These are phyloP conservation scores for Eudasyphora cyanicolor DNA, from an alignment of 2,888 invertebrate genomes.

Conservation along the genomic window DNA sequence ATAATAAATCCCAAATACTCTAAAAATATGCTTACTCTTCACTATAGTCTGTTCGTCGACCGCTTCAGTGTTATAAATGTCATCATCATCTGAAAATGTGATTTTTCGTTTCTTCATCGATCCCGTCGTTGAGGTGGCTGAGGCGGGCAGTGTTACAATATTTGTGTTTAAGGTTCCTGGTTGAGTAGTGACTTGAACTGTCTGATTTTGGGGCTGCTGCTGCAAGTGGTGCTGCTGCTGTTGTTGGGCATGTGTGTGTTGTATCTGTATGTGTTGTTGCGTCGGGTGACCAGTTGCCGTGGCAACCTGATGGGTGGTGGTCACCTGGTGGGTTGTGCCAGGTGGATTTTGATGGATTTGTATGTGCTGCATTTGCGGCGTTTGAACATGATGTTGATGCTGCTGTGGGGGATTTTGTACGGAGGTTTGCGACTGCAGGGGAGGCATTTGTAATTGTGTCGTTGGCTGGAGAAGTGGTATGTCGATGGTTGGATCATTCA, in stretches of 20 bases:
- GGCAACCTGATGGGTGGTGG: conserved; percentile 53
- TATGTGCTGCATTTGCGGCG: conserved; percentile 75
- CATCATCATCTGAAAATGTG: conserved; percentile 79
- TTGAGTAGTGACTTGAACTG: conserved; percentile 69
- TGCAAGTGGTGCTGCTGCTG: conserved; percentile 59
- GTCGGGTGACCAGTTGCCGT: conserved; percentile 71
- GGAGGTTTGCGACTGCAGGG: conserved; percentile 71
- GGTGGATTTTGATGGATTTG: conserved; percentile 75
- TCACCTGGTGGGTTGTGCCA: conserved; percentile 31
- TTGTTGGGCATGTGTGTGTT: conserved; percentile 69
- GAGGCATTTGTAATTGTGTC: conserved; percentile 77
- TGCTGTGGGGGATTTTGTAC: conserved; percentile 68
- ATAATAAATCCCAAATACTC: background rate
- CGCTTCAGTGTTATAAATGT: conserved; percentile 78
- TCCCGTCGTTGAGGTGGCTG: conserved; percentile 55
- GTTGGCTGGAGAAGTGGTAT: conserved; percentile 64
- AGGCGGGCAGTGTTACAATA: conserved; percentile 71
- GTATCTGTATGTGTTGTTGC: conserved; percentile 75
- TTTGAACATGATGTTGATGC: conserved; percentile 76
- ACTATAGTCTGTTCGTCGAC: conserved; percentile 78
- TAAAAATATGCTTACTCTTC: conserved; percentile 71
- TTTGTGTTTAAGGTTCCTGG: conserved; percentile 70
- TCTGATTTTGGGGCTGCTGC: conserved; percentile 58
- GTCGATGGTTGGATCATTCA: conserved; percentile 70
- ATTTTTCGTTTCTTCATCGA: conserved; percentile 77